These are phyloP conservation scores for Hippocampus mohnikei DNA, from an alignment of 2,113 vertebrate species.

Conservation along the genomic window DNA sequence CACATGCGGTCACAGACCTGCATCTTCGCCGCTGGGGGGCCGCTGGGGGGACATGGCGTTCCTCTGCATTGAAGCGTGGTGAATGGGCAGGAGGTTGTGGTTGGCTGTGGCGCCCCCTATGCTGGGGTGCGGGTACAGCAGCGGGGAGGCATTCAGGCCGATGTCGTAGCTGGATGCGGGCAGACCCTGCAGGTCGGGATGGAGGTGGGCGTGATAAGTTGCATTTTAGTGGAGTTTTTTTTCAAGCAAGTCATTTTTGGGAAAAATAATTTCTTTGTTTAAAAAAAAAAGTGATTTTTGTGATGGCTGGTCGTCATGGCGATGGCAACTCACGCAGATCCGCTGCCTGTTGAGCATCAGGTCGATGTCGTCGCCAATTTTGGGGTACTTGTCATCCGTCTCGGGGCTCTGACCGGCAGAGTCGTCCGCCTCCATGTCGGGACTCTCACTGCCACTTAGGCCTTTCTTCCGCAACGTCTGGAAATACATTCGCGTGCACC, in stretches of 20 bases:
- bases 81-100: constrained; percentile 86
- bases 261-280: too few species aligned
- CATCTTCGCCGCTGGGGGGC: constrained; percentile 86
- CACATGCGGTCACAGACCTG: constrained; percentile 55
- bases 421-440: constrained; percentile 96
- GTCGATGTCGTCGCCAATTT: constrained; percentile 98
- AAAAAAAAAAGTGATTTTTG: too few species aligned
- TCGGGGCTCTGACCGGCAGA: constrained; percentile 97
- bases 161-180: constrained; percentile 92
- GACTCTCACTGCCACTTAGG: constrained; percentile 96
- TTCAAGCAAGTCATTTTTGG: too few species aligned
- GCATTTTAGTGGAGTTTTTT: too few species aligned
- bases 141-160: constrained; percentile 83
- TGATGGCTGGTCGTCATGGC: constrained; percentile 35
- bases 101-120: constrained; percentile 80
- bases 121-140: constrained; percentile 86
- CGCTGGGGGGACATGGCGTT: constrained; percentile 90
- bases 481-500: neutral
- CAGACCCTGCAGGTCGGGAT: constrained; percentile 78
- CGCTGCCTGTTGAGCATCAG: constrained; percentile 98
- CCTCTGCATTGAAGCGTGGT: constrained; percentile 88
- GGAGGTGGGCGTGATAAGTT: too few species aligned
- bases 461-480: constrained; percentile 98
- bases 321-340: constrained; percentile 86
- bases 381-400: constrained; percentile 95